These are phyloP conservation scores for Glandiceps talaboti DNA, from an alignment of 53 echinoderm and acorn worm genomes.

Conservation along the genomic window DNA sequence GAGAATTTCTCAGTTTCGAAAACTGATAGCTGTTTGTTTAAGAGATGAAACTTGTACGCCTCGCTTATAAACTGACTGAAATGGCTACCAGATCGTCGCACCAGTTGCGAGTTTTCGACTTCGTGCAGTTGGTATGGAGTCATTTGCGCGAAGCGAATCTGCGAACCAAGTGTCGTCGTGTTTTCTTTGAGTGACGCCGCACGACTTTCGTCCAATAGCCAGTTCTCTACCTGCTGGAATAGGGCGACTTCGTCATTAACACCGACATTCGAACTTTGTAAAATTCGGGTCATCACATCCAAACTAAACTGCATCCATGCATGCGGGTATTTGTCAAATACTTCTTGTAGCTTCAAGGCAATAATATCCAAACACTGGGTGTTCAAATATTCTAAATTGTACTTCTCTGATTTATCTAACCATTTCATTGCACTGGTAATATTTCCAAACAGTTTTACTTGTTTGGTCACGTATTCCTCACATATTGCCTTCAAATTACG, in stretches of 20 bases:
- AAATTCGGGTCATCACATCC: conserved; percentile 26
- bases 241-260: neutral
- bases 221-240: neutral
- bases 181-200: neutral
- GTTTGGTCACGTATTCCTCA: conserved; percentile 42
- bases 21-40: neutral
- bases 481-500: conserved; percentile 23
- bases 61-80: neutral
- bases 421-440: conserved; percentile 32
- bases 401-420: conserved; percentile 35
- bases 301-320: neutral
- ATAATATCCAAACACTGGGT: conserved; percentile 34
- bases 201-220: neutral
- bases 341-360: conserved; percentile 25
- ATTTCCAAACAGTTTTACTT: conserved; percentile 29
- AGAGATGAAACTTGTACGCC: neutral
- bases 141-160: neutral
- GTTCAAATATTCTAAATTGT: conserved; percentile 23
- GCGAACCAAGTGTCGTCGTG: neutral
- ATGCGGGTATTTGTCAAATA: conserved; percentile 10
- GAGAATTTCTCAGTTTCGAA: neutral
- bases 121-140: neutral
- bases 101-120: neutral
- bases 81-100: neutral
- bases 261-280: neutral